Conservation (phyloP, 2,797 vertebrate species). For the Telmatherina bonti region DNA sequence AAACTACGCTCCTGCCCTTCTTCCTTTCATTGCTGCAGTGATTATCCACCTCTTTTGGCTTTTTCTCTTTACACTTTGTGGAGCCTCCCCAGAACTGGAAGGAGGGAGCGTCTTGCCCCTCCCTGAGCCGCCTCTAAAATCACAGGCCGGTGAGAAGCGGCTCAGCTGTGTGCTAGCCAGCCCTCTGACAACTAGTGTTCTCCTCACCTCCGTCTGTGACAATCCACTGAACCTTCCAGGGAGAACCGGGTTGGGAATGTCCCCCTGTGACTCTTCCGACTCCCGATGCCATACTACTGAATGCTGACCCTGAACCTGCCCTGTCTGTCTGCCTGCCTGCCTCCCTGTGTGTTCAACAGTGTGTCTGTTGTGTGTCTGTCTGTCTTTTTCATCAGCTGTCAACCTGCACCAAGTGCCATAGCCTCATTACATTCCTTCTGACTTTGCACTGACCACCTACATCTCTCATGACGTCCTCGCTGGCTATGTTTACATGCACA, state of each 20-base stretch:
- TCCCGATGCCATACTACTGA: conserved; percentile 87
- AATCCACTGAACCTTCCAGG: conserved; percentile 71
- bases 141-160: conserved; percentile 32
- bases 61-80: conserved; percentile 18
- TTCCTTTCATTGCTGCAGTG: conserved; percentile 31
- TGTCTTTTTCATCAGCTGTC: conserved; percentile 71
- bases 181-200: conserved; percentile 58
- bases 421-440: conserved; percentile 83
- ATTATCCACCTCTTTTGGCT: conserved; percentile 44
- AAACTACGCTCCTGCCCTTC: conserved; percentile 35
- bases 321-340: conserved; percentile 57
- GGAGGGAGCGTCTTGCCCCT: conserved; percentile 79
- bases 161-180: conserved; percentile 30
- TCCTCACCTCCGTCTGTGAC: conserved; percentile 56
- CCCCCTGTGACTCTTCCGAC: conserved; percentile 32
- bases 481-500: conserved; percentile 68
- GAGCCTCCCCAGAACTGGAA: conserved; percentile 65
- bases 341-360: conserved; percentile 38
- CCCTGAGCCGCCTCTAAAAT: conserved; percentile 49
- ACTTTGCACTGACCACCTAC: conserved; percentile 78
- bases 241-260: conserved; percentile 37
- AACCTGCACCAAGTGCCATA: conserved; percentile 85
- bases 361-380: conserved; percentile 48
- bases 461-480: conserved; percentile 57
- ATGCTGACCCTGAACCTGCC: conserved; percentile 79